Evolutionary conservation across 2,888 invertebrate genomes (phyloP).

Genomic region (Disparrhopalites patrizii): DNA sequence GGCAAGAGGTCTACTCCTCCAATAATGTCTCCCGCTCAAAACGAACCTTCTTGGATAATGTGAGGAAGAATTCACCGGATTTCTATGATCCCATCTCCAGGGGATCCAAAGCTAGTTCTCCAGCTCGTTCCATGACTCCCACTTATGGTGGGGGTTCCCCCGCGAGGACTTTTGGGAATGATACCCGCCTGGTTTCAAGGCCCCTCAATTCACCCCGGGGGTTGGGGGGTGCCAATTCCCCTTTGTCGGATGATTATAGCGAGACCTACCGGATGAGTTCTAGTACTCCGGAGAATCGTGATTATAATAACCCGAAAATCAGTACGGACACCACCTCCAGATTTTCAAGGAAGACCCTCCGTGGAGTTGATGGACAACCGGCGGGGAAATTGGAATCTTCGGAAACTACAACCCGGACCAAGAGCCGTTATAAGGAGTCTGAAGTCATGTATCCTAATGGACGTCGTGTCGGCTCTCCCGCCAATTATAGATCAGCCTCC

Average conservation of each 20-base stretch:
- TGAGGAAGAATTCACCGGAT: conserved; percentile 46
- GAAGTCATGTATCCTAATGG: conserved; percentile 49
- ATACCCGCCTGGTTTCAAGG: conserved; percentile 29
- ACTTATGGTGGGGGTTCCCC: conserved; percentile 39
- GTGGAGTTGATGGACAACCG: conserved; percentile 42
- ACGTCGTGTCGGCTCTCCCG: conserved; percentile 41
- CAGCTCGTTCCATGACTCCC: conserved; percentile 47
- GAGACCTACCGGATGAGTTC: conserved; percentile 48
- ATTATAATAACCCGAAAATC: conserved; percentile 43
- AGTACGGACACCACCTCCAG: conserved; percentile 48
- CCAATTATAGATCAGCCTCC: conserved; percentile 30
- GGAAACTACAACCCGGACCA: conserved; percentile 46
- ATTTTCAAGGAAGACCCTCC: conserved; percentile 45
- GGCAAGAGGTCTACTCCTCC: conserved; percentile 7
- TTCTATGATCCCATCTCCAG: conserved; percentile 35
- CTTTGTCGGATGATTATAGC: conserved; percentile 46
- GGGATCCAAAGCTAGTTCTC: conserved; percentile 46
- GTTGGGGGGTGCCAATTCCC: conserved; percentile 42
- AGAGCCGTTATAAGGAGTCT: conserved; percentile 46
- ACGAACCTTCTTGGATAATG: conserved; percentile 43
- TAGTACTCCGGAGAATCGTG: conserved; percentile 47
- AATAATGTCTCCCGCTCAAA: conserved; percentile 36
- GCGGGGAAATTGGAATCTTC: conserved; percentile 46
- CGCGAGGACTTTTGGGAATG: conserved; percentile 26
- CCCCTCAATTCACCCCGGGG: conserved; percentile 41